Base-by-base conservation (phyloP, 2,113 vertebrate genomes). In the Aphyosemion australe region DNA sequence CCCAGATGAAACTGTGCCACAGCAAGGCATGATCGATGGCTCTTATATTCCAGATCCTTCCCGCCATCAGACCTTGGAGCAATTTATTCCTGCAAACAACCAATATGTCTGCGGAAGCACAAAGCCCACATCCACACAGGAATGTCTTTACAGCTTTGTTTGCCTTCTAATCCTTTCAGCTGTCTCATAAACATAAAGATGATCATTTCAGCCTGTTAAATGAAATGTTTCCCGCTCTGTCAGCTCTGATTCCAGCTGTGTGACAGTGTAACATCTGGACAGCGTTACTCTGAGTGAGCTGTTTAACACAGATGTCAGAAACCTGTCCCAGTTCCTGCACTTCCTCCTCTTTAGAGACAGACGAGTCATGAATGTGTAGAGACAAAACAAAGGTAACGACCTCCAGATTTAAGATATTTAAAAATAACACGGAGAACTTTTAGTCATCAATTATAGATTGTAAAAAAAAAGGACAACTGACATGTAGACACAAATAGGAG, bases 11-110 rank as follows among this genome's bases (percentile, higher is more conserved):
- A 88, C 72, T 82, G 76, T 74, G 83, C 79, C 79, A 64, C 79
- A 47, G 86, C 71, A 26, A 46, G 72, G 87, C 75, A 83, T 90
- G 89, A 93, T 88, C 66, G 86, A 93, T 89, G 83, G 83, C 85
- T 84, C 77, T 85, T 89, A 78, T 82, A 83, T 76, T 58, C 74
- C 71, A 72, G 79, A 85, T 88, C 79, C 87, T 82, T 43, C 65
- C 84, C 69, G 80, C 80, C 69, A 72, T 87, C 83, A 72, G 75
- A 76, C 69, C 85, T 74, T 12, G 16, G 74, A 61, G 84, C 69
- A 87, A 83, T 87, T 83, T 84, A 83, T 83, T 85, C 78, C 64
- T 74, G 68, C 81, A 77, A 68, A 69, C 64, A 53, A 82, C 56
- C 50, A 8, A 16, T 34, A 87, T 72, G 68, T 69, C 51, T 42